A percentile compares a stretch with the other conserved stretches of the same genome.
phyloP scores from a whole-genome alignment of 2,113 vertebrate species.

The Nesoenas mayeri region DNA sequence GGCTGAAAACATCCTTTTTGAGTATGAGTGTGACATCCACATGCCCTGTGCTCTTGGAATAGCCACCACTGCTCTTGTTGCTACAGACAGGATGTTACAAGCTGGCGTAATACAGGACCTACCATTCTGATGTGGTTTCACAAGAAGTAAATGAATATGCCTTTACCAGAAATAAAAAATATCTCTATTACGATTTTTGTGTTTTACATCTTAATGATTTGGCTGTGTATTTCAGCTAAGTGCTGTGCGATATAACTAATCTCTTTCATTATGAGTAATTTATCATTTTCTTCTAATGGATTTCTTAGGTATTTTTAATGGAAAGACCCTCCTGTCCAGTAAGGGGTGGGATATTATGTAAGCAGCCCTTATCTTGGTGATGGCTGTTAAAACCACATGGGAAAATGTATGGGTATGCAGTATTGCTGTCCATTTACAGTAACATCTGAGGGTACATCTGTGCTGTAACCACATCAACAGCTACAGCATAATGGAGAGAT shows the following conservation, averaged over 20 bases:
- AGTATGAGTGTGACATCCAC: accelerated
- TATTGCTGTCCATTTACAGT: background rate
- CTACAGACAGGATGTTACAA: background rate
- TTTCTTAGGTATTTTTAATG: background rate
- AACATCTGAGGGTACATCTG: background rate
- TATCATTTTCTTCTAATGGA: background rate
- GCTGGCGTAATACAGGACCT: background rate
- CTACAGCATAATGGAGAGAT: background rate
- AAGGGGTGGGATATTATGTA: background rate
- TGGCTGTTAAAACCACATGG: background rate
- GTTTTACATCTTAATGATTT: background rate
- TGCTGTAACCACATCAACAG: background rate
- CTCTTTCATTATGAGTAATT: background rate
- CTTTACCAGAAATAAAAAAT: background rate
- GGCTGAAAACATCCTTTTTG: background rate
- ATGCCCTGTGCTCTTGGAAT: background rate
- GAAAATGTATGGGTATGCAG: background rate
- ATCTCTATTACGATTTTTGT: background rate
- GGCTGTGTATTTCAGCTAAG: background rate
- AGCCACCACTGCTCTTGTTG: background rate
- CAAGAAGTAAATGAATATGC: background rate
- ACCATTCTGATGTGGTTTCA: background rate
- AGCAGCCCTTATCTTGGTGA: background rate
- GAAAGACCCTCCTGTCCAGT: background rate
- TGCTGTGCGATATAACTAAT: background rate